Conservation (phyloP, 2,888 invertebrate species). For the Podotricha telesiphe region DNA sequence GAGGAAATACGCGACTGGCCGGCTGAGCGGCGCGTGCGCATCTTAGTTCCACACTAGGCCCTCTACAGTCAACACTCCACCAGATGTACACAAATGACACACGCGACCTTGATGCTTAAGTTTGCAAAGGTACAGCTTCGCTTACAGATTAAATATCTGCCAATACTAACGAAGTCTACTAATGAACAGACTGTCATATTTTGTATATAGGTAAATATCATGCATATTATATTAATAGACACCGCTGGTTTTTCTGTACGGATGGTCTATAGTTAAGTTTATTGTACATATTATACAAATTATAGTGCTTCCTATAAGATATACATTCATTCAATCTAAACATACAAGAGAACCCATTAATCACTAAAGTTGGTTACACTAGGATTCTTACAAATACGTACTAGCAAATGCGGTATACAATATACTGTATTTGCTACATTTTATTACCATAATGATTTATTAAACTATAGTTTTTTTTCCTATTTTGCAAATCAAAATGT, state of each 20-base stretch:
- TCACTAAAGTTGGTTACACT: too few species aligned
- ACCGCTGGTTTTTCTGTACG: neutral
- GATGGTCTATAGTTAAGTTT: too few species aligned
- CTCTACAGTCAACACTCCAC: constrained; percentile 24
- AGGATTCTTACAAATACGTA: too few species aligned
- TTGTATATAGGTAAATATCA: neutral
- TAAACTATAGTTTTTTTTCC: neutral
- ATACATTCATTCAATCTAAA: neutral
- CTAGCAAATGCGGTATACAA: too few species aligned
- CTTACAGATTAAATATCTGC: constrained; percentile 46
- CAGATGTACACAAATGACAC: constrained; percentile 61
- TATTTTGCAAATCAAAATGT: neutral
- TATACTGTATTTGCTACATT: too few species aligned
- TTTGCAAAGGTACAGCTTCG: constrained; percentile 52
- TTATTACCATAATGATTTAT: neutral
- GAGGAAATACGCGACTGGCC: constrained; percentile 46
- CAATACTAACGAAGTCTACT: constrained; percentile 1
- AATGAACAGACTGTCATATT: neutral
- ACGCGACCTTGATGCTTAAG: constrained; percentile 65
- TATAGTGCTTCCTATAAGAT: neutral
- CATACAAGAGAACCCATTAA: too few species aligned
- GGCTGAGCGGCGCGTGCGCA: constrained; percentile 54
- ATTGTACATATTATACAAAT: too few species aligned
- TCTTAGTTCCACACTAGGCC: constrained; percentile 37
- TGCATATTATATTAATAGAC: neutral